Conservation (phyloP, 2,113 vertebrate genomes). For the Halichoerus grypus region DNA sequence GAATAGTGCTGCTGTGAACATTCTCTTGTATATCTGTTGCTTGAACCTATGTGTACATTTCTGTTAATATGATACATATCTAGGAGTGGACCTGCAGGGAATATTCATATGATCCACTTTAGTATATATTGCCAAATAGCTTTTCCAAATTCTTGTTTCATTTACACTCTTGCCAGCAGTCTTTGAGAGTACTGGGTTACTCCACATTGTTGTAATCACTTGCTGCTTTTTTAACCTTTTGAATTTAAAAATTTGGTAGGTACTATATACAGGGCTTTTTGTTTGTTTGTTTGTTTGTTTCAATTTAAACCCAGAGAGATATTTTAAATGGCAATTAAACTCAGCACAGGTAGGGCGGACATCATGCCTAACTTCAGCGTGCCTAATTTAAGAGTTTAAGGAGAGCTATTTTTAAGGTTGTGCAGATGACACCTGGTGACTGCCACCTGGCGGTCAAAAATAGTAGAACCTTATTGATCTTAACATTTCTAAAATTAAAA, state of each 20-base stretch:
- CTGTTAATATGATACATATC: neutral
- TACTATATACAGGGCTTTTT: neutral
- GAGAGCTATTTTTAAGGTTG: neutral
- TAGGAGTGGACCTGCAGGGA: neutral
- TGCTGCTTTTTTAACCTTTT: neutral
- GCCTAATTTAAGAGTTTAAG: neutral
- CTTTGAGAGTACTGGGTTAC: neutral
- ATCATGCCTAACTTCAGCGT: neutral
- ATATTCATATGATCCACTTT: neutral
- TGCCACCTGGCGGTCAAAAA: conserved; percentile 71
- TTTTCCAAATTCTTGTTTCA: conserved; percentile 5
- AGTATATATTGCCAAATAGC: neutral
- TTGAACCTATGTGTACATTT: neutral
- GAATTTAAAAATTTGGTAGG: conserved; percentile 19
- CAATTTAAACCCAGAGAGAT: neutral
- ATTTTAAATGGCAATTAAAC: neutral
- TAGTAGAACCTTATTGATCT: neutral
- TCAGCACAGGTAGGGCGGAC: neutral
- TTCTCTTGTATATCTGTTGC: neutral
- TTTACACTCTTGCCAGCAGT: neutral
- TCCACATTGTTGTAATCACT: neutral
- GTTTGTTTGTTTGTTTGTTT: neutral
- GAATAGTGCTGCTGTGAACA: neutral
- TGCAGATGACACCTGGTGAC: neutral
- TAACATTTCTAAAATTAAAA: conserved; percentile 52